Conservation (phyloP, 2,113 vertebrate genomes). For the Heloderma charlesbogerti region DNA sequence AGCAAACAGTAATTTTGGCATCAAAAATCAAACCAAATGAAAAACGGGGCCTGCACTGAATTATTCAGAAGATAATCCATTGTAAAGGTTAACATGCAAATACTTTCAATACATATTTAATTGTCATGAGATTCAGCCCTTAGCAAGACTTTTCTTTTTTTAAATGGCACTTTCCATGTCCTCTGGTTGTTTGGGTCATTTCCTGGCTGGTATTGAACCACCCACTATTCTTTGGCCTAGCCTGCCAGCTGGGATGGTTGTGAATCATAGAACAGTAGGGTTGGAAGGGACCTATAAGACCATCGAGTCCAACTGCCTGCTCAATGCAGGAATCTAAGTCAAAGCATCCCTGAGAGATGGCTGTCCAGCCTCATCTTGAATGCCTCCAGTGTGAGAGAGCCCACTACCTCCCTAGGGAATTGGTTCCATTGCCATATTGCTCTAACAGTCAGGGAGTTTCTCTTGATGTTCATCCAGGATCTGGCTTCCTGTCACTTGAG, state of each 20-base stretch:
- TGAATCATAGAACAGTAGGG: too few relatives aligned
- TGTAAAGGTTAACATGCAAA: not conserved
- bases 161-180: not conserved
- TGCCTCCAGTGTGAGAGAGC: too few relatives aligned
- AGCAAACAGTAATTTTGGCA: not conserved
- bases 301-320: too few relatives aligned
- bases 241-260: not conserved
- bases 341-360: too few relatives aligned
- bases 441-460: too few relatives aligned
- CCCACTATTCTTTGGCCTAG: not conserved
- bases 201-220: not conserved
- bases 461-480: too few relatives aligned
- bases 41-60: not conserved
- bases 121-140: not conserved
- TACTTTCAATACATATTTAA: not conserved
- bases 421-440: too few relatives aligned
- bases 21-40: not conserved
- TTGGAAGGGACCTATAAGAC: too few relatives aligned
- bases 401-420: too few relatives aligned
- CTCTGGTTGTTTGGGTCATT: not conserved
- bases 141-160: not conserved
- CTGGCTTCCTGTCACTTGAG: too few relatives aligned
- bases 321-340: too few relatives aligned
- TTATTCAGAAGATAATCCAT: not conserved
- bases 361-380: too few relatives aligned